Conservation (phyloP, 2,113 vertebrate species). For the Vicugna pacos region DNA sequence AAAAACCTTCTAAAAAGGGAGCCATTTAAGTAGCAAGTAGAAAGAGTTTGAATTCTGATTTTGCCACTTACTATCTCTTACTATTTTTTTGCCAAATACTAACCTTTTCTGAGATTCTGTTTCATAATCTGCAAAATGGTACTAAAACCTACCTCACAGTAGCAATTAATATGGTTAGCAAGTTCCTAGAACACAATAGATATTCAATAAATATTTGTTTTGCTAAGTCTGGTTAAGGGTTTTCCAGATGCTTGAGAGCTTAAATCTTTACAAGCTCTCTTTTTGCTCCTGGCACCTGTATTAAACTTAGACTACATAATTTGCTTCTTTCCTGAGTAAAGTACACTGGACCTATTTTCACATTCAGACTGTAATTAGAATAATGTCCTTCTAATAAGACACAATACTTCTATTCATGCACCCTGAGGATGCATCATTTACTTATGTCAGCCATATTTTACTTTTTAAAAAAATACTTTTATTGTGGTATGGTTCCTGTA, state of each 20-base stretch:
- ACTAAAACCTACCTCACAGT: not conserved
- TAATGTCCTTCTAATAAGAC: not conserved
- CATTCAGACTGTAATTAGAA: not conserved
- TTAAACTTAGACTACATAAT: not conserved
- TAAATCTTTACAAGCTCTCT: not conserved
- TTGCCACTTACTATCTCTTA: not conserved
- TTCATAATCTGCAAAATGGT: not conserved
- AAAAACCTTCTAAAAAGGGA: not conserved
- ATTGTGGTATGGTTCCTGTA: too few species aligned
- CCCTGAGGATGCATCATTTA: not conserved
- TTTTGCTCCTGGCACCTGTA: not conserved
- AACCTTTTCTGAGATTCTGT: not conserved
- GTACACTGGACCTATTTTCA: slow-evolving; percentile 16
- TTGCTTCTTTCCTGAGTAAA: not conserved
- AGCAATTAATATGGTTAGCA: not conserved
- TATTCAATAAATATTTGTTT: not conserved
- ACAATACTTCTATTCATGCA: not conserved
- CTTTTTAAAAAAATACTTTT: not conserved
- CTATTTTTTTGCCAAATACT: not conserved
- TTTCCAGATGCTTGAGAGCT: not conserved
- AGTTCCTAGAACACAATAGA: not conserved
- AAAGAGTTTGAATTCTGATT: slow-evolving; percentile 13
- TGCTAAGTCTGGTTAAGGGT: not conserved
- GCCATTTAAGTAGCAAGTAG: not conserved
- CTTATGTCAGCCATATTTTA: not conserved